Evolutionary conservation across 2,888 invertebrate species (phyloP), one percentile per base, ranked within the genome.

Genomic region (Drosophila barbarae): DNA sequence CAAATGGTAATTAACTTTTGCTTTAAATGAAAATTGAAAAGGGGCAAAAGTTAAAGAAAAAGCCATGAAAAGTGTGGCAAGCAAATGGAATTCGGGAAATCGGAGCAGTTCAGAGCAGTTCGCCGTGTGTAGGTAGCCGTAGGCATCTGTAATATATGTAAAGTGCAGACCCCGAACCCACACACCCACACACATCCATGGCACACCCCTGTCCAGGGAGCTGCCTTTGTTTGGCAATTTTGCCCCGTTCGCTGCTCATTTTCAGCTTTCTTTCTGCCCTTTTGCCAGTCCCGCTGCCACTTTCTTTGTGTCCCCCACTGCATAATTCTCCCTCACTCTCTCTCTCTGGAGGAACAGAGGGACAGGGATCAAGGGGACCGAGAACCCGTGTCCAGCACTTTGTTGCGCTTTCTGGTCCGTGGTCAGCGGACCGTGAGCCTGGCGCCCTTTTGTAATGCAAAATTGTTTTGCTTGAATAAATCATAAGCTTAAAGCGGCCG

Each of bases 391-490:
- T 64, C 64, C 65, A 65, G 44, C 44, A 64, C 50, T 66, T 52
- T 56, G 65, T 68, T 68, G 56, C 66, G 57, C 66, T 66, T 63
- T 69, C 61, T 58, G 60, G 50, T 35, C 64, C 52, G 52, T 58
- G 70, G 69, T 59, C 72, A 50, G 70, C 67, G 59, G 72, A 49
- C 58, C 70, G 50, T 46, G 57, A 51, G 69, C 56, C 66, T 63
- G 64, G 69, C 73, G 72, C 67, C 59, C 65, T 70, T 80, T 77
- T 72, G 77, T 83, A 46, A 72, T 77, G 71, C 71, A 84, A 80
- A 68, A 78, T 75, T 73, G 84, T 69, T 78, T 77, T 80, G 78
- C 81, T 67, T 84, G 81, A 79, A 79, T 79, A 71, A 79, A 81
- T 80, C 69, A 80, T 84, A 58, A 70, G 64, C 66, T 73, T 59